Percentiles rank a stretch among this genome's conserved stretches.
These are phyloP conservation scores for Zaprionus taronus DNA, from an alignment of 1,140 invertebrate species.

Conservation along the genomic window DNA sequence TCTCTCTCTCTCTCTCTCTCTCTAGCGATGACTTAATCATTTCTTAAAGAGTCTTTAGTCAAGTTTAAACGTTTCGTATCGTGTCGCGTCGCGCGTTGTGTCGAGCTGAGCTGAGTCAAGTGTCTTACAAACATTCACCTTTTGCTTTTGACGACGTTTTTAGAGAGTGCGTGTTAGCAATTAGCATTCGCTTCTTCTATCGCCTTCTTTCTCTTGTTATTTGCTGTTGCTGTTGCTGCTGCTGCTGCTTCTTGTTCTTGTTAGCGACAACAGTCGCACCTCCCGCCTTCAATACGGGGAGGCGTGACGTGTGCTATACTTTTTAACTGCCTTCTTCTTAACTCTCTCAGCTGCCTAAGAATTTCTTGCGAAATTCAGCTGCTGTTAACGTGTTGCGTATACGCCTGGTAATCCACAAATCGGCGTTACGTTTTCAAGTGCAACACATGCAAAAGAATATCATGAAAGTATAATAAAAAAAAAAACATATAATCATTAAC, in stretches of 20 bases:
- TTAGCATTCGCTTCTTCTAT: constrained; percentile 55
- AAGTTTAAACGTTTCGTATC: constrained; percentile 18
- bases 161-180: constrained; percentile 67
- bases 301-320: constrained; percentile 71
- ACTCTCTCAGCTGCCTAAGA: constrained; percentile 25
- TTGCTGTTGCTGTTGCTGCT: constrained; percentile 26
- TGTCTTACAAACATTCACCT: constrained; percentile 66
- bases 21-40: constrained; percentile 72
- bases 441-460: constrained; percentile 35
- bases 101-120: constrained; percentile 4
- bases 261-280: constrained; percentile 74
- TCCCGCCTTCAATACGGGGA: constrained; percentile 45
- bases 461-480: constrained; percentile 22
- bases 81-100: not conserved
- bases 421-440: constrained; percentile 60
- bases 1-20: not conserved
- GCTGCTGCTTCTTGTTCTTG: constrained; percentile 13
- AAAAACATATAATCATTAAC: constrained; percentile 31
- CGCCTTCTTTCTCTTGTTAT: constrained; percentile 20
- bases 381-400: constrained; percentile 61
- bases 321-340: constrained; percentile 37
- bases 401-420: constrained; percentile 83
- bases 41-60: constrained; percentile 25
- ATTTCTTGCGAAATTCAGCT: constrained; percentile 57
- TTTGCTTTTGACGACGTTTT: constrained; percentile 73